A percentile compares a stretch with the other conserved stretches of the same genome.
Evolutionary conservation across 2,113 vertebrate species (phyloP).

Genomic region (Myotis brandtii): DNA sequence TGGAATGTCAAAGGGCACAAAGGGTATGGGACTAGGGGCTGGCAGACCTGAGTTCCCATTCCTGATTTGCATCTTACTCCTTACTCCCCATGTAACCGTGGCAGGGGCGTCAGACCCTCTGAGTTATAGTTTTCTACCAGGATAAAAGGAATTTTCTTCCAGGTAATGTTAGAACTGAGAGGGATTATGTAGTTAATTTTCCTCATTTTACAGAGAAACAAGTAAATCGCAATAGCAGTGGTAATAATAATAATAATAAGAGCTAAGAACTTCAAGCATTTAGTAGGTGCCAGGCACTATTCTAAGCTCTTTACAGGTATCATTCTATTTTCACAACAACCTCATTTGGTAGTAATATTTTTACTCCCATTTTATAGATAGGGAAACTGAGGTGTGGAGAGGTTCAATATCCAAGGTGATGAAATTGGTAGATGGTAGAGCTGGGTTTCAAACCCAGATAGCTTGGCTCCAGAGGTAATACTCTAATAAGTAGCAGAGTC

Average conservation of each 20-base stretch:
- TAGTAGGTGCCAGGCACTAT: neutral
- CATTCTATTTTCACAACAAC: neutral
- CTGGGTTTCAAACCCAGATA: neutral
- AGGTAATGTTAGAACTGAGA: neutral
- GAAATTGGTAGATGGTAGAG: neutral
- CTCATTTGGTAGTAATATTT: neutral
- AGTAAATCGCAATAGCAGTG: neutral
- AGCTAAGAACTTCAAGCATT: neutral
- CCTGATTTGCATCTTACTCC: conserved; percentile 4
- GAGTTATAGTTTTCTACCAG: conserved; percentile 5
- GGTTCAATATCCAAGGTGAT: neutral
- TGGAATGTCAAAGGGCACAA: neutral
- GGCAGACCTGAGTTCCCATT: neutral
- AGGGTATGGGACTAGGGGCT: neutral
- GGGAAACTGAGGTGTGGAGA: neutral
- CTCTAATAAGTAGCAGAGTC: neutral
- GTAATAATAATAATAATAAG: neutral
- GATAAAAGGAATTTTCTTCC: neutral
- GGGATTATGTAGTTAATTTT: neutral
- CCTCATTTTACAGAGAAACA: neutral
- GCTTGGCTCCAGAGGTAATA: neutral
- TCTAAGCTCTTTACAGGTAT: neutral
- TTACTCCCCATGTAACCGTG: neutral
- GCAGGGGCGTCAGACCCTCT: neutral
- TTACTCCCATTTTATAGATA: conserved; percentile 4